phyloP scores from a whole-genome alignment of 2,888 invertebrate genomes.

The Torymus texanus region DNA sequence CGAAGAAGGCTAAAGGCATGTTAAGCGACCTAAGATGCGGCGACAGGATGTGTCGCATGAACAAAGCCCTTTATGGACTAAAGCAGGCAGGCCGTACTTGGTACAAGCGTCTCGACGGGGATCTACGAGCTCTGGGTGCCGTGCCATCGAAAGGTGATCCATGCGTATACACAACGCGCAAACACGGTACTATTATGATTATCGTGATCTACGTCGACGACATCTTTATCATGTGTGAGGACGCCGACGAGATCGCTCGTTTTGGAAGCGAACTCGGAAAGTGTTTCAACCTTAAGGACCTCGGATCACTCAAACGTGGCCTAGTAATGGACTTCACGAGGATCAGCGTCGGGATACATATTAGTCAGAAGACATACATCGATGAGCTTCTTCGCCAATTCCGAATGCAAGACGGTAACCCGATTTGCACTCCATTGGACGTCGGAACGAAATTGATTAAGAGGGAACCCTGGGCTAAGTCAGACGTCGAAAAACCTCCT shows the following conservation, averaged over 20 bases:
- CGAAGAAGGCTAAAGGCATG: too few relatives aligned
- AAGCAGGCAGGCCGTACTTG: too few relatives aligned
- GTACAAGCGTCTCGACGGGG: background rate
- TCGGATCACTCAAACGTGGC: background rate
- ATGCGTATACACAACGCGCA: background rate
- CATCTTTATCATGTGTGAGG: background rate
- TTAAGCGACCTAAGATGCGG: too few relatives aligned
- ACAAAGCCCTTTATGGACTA: too few relatives aligned
- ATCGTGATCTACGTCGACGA: background rate
- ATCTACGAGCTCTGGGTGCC: background rate
- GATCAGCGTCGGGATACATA: background rate
- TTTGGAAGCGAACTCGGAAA: background rate
- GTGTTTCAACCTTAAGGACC: background rate
- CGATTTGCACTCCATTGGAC: slow-evolving; percentile 12
- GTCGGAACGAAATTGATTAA: slow-evolving; percentile 26
- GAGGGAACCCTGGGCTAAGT: slow-evolving; percentile 1
- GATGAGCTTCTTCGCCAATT: slow-evolving; percentile 6
- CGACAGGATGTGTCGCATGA: too few relatives aligned
- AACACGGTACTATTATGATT: background rate
- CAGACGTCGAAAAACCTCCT: slow-evolving; percentile 39
- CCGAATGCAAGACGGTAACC: background rate
- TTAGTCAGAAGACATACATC: background rate
- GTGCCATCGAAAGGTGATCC: background rate
- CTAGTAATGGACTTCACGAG: background rate
- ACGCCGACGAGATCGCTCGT: background rate